A percentile compares a stretch with the other conserved stretches of the same genome.
Conservation (phyloP, 2,113 vertebrate species). For the Geococcyx californianus region DNA sequence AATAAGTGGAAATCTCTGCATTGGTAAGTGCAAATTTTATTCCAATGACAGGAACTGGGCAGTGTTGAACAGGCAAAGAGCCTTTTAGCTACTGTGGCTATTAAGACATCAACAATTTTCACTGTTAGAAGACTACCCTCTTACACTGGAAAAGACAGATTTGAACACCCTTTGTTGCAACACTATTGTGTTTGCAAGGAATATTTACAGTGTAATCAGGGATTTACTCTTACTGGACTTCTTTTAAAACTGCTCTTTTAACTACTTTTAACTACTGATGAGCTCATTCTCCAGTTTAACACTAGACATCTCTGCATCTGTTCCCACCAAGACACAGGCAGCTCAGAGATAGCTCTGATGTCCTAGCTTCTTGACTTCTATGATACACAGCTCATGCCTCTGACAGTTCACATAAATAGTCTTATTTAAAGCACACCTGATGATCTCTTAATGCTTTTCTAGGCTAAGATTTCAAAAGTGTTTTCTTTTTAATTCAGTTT, state of each 20-base stretch:
- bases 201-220: background rate
- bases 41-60: background rate
- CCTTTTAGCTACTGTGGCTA: background rate
- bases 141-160: background rate
- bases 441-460: conserved; percentile 69
- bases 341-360: conserved; percentile 26
- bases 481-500: conserved; percentile 73
- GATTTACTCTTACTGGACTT: background rate
- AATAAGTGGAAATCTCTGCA: background rate
- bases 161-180: background rate
- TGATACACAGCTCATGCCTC: conserved; percentile 48
- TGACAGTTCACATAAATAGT: conserved; percentile 67
- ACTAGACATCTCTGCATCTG: background rate
- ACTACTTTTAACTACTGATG: conserved; percentile 9
- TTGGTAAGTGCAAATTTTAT: background rate
- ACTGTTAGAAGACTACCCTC: background rate
- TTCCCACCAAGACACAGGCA: conserved; percentile 28
- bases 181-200: background rate
- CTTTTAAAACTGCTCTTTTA: conserved; percentile 18
- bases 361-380: conserved; percentile 38
- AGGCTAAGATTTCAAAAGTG: conserved; percentile 72
- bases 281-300: conserved; percentile 16
- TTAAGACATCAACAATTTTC: background rate
- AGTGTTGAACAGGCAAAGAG: background rate
- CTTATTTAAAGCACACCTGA: conserved; percentile 55